phyloP scores from a whole-genome alignment of 2,797 vertebrate genomes.

The Melopsittacus undulatus region DNA sequence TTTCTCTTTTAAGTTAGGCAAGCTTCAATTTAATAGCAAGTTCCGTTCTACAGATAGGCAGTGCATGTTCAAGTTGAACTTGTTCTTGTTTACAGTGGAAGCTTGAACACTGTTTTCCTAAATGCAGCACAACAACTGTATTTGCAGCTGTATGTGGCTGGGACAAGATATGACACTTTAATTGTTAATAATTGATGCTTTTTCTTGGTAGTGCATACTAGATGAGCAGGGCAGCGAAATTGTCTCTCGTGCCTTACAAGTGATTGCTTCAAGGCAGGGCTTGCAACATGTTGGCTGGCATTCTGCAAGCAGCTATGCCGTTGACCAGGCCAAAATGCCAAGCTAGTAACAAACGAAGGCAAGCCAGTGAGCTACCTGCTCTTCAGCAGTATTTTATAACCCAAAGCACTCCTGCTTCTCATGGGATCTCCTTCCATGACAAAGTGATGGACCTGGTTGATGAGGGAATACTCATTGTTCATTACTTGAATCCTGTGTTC shows the following conservation, averaged over 20 bases:
- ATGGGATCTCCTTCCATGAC: background rate
- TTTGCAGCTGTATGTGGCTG: background rate
- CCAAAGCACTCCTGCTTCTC: background rate
- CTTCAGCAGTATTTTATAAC: background rate
- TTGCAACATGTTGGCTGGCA: background rate
- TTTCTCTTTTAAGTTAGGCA: conserved; percentile 17
- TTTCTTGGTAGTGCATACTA: conserved; percentile 47
- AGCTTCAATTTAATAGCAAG: background rate
- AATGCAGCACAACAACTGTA: conserved; percentile 32
- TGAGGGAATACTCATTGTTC: background rate
- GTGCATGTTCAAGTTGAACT: background rate
- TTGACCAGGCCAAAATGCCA: background rate
- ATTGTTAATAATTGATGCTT: conserved; percentile 65
- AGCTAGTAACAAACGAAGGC: background rate
- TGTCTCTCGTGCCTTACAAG: conserved; percentile 31
- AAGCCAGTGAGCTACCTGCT: background rate
- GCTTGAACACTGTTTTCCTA: conserved; percentile 6
- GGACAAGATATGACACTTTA: conserved; percentile 32
- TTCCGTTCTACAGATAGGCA: background rate
- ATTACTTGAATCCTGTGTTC: background rate
- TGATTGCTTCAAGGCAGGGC: conserved; percentile 36
- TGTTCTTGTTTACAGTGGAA: conserved; percentile 47
- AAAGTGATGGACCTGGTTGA: background rate
- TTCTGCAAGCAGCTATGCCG: background rate
- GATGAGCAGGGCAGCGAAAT: conserved; percentile 12